phyloP scores from a whole-genome alignment of 2,113 vertebrate species.

The Cranoglanis bouderius region DNA sequence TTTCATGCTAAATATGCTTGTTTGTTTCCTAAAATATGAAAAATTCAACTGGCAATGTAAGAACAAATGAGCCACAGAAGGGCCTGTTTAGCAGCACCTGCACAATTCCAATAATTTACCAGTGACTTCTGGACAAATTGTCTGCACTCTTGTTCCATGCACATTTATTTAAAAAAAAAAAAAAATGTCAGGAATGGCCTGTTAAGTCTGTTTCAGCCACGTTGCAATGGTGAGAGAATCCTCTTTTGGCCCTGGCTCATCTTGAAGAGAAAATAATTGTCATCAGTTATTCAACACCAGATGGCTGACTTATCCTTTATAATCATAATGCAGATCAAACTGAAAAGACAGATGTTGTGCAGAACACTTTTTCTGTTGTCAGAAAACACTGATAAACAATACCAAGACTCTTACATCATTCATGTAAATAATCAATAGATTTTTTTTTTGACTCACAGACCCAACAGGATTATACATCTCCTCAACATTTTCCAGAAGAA shows the following conservation, averaged over 20 bases:
- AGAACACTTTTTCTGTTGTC: background rate
- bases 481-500: background rate
- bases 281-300: conserved; percentile 3
- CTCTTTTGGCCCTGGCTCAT: background rate
- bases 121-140: background rate
- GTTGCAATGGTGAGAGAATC: background rate
- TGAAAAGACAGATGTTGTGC: conserved; percentile 29
- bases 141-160: too few relatives aligned
- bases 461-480: background rate
- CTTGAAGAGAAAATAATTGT: conserved; percentile 6
- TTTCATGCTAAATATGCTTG: background rate
- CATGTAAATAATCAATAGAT: conserved; percentile 1
- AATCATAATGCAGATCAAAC: background rate
- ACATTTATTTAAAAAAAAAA: background rate
- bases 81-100: background rate
- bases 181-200: background rate
- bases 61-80: background rate
- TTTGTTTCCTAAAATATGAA: background rate
- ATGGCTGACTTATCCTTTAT: conserved; percentile 10
- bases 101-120: background rate
- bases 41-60: background rate
- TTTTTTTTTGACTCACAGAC: background rate
- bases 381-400: conserved; percentile 17
- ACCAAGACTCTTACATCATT: background rate
- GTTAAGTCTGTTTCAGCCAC: background rate